Base-by-base conservation (phyloP, 2,888 invertebrate genomes). In the Myopa testacea region DNA sequence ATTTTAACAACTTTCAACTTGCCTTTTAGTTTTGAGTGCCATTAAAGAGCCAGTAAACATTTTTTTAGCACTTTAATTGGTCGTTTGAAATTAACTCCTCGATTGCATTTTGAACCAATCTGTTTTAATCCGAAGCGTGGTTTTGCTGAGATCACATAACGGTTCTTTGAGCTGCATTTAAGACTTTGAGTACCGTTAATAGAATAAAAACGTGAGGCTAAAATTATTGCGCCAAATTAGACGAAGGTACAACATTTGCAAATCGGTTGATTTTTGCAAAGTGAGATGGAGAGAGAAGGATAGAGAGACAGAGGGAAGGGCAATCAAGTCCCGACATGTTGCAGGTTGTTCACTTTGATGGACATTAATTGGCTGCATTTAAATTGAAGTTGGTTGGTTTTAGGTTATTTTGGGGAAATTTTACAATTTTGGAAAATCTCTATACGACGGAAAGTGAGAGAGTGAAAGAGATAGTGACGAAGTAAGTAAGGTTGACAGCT, bases 281-380 rank as follows among this genome's bases (percentile, higher is more conserved):
- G 12, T 12, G 34, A 1, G 37, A 63, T 4, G 4, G 62, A 10
- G 4, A 19, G 26, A 19, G 19, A 62, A n/a, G 8, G 62, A 4
- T 4, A 62, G n/a, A 10, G 19, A 26, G 62, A 62, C 8, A 10
- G 62, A 62, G 34, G n/a, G 62, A 26, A 26, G 62, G n/a, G 58
- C 58, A 58, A 58, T 10, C 7, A 45, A 8, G 45, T 45, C 45
- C 45, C 45, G 10, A 8, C 10, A 45, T 8, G 45, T 45, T 62
- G 34, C 19, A 62, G 34, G 7, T 26, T 19, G 62, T 8, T n/a
- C 8, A 12, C n/a, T 26, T 70, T 62, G 73, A 73, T 40, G 62
- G 62, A 73, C 63, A 4, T 38, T 73, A 73, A 73, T 73, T 73
- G 73, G 40, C 37, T 58, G 71, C 19, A 62, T 73, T 72, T 73